Evolutionary conservation across 2,113 vertebrate genomes (phyloP).

Genomic region (Pitta sordida): DNA sequence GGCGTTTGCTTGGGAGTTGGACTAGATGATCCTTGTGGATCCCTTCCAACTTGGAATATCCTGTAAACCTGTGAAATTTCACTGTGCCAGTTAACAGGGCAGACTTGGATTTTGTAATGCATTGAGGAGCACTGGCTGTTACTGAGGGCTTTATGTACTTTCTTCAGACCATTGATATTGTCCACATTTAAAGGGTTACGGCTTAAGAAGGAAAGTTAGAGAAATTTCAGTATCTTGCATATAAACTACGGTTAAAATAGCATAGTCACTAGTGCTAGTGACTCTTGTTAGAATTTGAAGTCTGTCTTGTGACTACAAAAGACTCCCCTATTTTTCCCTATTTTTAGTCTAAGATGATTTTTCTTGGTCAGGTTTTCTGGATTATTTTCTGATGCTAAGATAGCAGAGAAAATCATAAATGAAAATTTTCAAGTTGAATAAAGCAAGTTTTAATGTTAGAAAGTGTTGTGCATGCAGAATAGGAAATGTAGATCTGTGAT

Average conservation of each 20-base stretch:
- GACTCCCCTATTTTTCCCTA: accelerated
- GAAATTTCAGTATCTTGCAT: neutral
- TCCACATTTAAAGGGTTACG: neutral
- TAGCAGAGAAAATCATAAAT: neutral
- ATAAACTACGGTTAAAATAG: neutral
- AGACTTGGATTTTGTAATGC: neutral
- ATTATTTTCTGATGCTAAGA: neutral
- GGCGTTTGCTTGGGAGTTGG: no score
- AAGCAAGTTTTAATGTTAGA: neutral
- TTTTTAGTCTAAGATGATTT: neutral
- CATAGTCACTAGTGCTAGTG: neutral
- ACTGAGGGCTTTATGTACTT: neutral
- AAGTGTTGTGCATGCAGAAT: neutral
- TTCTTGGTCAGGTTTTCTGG: neutral
- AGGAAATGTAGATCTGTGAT: neutral
- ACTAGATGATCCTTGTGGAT: no score
- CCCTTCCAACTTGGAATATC: no score
- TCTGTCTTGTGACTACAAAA: neutral
- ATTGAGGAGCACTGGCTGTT: neutral
- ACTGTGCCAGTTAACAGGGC: neutral
- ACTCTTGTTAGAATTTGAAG: neutral
- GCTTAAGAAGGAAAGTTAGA: neutral
- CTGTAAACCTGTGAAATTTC: no score
- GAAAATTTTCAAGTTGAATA: neutral
- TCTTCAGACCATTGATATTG: neutral